These are phyloP conservation scores for Phataginus tricuspis DNA, from an alignment of 2,797 vertebrate genomes.

Conservation along the genomic window DNA sequence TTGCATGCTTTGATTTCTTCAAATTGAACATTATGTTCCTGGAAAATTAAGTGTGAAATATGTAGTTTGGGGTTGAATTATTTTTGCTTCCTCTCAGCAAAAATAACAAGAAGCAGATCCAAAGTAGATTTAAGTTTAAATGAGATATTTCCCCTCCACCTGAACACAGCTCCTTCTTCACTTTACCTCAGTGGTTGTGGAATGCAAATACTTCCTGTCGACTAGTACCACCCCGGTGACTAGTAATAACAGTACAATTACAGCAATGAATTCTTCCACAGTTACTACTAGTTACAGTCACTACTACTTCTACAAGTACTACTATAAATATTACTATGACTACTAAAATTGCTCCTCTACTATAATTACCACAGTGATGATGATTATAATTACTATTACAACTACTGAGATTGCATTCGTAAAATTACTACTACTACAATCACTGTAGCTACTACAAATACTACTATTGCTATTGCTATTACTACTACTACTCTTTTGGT, in stretches of 20 bases:
- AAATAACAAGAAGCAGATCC: background rate
- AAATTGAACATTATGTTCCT: background rate
- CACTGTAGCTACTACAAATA: background rate
- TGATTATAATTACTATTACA: background rate
- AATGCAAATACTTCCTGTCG: background rate
- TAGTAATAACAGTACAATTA: too few relatives aligned
- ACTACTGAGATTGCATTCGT: too few relatives aligned
- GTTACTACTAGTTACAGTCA: background rate
- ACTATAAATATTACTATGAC: background rate
- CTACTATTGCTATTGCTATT: background rate
- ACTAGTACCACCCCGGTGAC: too few relatives aligned
- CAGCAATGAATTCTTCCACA: too few relatives aligned
- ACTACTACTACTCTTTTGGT: background rate
- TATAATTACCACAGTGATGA: background rate
- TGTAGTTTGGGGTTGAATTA: background rate
- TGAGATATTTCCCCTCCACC: background rate
- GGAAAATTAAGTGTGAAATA: background rate
- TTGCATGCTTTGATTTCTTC: background rate
- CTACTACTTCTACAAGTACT: background rate
- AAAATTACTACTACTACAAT: background rate
- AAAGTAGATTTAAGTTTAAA: background rate
- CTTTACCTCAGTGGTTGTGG: rapidly evolving
- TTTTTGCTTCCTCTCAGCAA: background rate
- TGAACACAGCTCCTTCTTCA: background rate
- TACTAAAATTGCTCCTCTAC: background rate